Conservation (phyloP, 1,140 invertebrate species). For the Triops longicaudatus region DNA sequence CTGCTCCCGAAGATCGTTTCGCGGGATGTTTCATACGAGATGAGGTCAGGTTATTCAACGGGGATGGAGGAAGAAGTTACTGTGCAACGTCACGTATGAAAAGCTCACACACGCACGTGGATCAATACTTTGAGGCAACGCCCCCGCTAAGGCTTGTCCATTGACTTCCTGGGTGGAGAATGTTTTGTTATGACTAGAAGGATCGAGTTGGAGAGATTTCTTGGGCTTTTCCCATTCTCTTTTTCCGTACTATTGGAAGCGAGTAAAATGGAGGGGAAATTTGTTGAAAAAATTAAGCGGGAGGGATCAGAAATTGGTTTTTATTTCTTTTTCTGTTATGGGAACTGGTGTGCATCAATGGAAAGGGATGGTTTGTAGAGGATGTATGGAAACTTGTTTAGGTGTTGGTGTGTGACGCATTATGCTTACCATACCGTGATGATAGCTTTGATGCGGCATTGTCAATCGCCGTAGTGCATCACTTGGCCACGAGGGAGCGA, state of each 20-base stretch:
- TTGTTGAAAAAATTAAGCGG: background rate
- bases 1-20: background rate
- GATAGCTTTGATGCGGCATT: conserved; percentile 89
- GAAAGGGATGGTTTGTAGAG: background rate
- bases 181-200: conserved; percentile 12
- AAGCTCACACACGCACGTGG: conserved; percentile 4
- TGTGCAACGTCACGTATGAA: conserved; percentile 14
- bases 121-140: conserved; percentile 15
- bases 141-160: conserved; percentile 13
- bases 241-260: background rate
- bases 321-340: background rate
- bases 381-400: conserved; percentile 37
- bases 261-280: background rate
- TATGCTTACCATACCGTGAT: conserved; percentile 80
- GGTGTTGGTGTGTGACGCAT: conserved; percentile 80
- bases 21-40: background rate
- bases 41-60: background rate
- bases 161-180: conserved; percentile 11
- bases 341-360: background rate
- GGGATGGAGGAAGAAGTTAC: background rate
- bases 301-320: background rate
- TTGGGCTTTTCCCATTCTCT: background rate
- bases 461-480: conserved; percentile 88
- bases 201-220: background rate
- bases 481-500: conserved; percentile 84